Conservation (phyloP, 2,797 vertebrate genomes). For the Apodemus agrarius region DNA sequence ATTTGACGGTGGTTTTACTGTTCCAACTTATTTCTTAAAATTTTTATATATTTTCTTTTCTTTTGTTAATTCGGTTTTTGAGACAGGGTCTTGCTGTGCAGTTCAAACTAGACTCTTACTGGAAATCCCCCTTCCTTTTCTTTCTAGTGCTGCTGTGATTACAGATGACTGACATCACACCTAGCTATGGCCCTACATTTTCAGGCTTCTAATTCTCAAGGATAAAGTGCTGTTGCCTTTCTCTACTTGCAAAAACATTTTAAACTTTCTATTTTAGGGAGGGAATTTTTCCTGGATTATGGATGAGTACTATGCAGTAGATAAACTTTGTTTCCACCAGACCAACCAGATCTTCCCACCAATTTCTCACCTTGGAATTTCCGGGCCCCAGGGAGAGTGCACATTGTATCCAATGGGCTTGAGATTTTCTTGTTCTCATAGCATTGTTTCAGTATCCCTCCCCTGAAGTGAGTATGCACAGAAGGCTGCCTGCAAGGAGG, state of each 20-base stretch:
- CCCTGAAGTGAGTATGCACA: background rate
- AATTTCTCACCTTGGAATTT: constrained; percentile 19
- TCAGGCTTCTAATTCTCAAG: background rate
- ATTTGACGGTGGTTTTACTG: background rate
- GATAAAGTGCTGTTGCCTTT: background rate
- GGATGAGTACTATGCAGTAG: background rate
- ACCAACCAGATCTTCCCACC: background rate
- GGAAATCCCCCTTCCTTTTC: background rate
- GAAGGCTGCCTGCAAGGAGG: background rate
- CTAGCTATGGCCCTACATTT: background rate
- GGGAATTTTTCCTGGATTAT: background rate
- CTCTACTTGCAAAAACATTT: background rate
- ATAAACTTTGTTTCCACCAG: background rate
- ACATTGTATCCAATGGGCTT: background rate
- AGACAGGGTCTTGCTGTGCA: background rate
- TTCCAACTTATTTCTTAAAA: background rate
- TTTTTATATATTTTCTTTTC: background rate
- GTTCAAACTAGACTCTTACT: background rate
- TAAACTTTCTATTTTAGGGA: background rate
- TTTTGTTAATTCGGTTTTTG: background rate
- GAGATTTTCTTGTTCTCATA: background rate
- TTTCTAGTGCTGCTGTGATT: background rate
- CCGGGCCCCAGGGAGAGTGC: background rate
- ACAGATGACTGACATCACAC: no score
- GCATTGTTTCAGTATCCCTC: background rate